Percentiles rank a stretch among this genome's conserved stretches.
phyloP scores from a whole-genome alignment of 2,888 invertebrate species.

The Oscheius sp. region DNA sequence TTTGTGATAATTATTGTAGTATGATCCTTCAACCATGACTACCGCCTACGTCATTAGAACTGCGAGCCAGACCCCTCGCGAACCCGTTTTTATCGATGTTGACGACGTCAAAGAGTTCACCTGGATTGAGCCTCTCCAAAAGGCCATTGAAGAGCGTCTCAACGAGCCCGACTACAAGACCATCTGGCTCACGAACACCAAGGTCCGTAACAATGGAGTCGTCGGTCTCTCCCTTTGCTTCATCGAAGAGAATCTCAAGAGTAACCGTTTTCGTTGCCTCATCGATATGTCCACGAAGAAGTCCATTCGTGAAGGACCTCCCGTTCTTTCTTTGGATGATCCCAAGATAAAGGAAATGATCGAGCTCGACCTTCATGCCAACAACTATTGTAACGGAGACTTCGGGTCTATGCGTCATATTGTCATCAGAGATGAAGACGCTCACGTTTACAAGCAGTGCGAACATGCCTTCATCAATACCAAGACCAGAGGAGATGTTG shows the following conservation, averaged over 20 bases:
- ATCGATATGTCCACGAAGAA: conserved; percentile 66
- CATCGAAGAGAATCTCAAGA: conserved; percentile 68
- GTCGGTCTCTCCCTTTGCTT: conserved; percentile 90
- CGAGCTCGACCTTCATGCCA: conserved; percentile 82
- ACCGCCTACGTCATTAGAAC: conserved; percentile 64
- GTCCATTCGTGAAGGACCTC: conserved; percentile 55
- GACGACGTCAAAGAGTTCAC: conserved; percentile 68
- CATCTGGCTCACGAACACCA: conserved; percentile 75
- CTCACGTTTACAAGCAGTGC: conserved; percentile 73
- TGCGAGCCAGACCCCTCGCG: conserved; percentile 46
- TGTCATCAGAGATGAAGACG: conserved; percentile 75
- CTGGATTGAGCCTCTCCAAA: conserved; percentile 70
- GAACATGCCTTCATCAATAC: conserved; percentile 95
- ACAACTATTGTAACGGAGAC: conserved; percentile 81
- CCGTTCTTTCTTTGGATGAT: conserved; percentile 51
- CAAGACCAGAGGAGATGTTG: conserved; percentile 88
- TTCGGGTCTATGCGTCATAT: conserved; percentile 91
- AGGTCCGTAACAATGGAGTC: conserved; percentile 80
- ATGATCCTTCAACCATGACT: conserved; percentile 58
- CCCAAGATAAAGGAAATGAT: conserved; percentile 65
- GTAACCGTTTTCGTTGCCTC: conserved; percentile 68
- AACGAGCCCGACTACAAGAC: conserved; percentile 74
- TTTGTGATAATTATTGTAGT: conserved; percentile 35
- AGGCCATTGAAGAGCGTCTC: conserved; percentile 78
- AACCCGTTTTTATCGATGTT: conserved; percentile 66